Evolutionary conservation across 1,140 invertebrate genomes (phyloP).

Genomic region (Drosophila albomicans): DNA sequence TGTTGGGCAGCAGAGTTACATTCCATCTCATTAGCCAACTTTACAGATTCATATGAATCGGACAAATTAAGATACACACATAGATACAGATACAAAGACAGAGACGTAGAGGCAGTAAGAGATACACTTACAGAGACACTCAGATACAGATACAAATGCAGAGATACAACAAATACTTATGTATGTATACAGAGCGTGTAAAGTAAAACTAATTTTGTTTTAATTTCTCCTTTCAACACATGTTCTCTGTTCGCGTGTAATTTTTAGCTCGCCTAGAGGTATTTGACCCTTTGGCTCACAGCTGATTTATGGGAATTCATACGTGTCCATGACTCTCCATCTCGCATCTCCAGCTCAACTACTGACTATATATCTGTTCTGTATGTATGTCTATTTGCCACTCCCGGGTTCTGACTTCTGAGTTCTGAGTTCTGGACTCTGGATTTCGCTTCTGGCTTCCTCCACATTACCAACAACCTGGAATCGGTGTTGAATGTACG

Average conservation of each 20-base stretch:
- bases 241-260: slow-evolving; percentile 75
- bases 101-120: slow-evolving; percentile 5
- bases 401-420: slow-evolving; percentile 34
- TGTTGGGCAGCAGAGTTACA: background rate
- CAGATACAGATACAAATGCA: slow-evolving; percentile 28
- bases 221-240: slow-evolving; percentile 81
- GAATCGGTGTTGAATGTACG: slow-evolving; percentile 68
- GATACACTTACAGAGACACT: slow-evolving; percentile 7
- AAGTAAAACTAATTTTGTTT: slow-evolving; percentile 79
- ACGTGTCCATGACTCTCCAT: slow-evolving; percentile 64
- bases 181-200: slow-evolving; percentile 39
- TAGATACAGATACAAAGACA: slow-evolving; percentile 1
- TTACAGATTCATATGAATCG: slow-evolving; percentile 11
- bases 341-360: slow-evolving; percentile 5
- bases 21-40: slow-evolving; percentile 7
- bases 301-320: slow-evolving; percentile 84
- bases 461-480: background rate
- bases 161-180: slow-evolving; percentile 12
- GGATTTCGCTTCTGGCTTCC: slow-evolving; percentile 30
- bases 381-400: slow-evolving; percentile 49
- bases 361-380: background rate
- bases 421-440: slow-evolving; percentile 51
- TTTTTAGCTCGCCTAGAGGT: slow-evolving; percentile 79
- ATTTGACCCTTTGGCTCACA: slow-evolving; percentile 83
- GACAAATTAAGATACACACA: slow-evolving; percentile 15